Evolutionary conservation across 2,888 invertebrate genomes (phyloP).

Genomic region (Pomacea canaliculata): DNA sequence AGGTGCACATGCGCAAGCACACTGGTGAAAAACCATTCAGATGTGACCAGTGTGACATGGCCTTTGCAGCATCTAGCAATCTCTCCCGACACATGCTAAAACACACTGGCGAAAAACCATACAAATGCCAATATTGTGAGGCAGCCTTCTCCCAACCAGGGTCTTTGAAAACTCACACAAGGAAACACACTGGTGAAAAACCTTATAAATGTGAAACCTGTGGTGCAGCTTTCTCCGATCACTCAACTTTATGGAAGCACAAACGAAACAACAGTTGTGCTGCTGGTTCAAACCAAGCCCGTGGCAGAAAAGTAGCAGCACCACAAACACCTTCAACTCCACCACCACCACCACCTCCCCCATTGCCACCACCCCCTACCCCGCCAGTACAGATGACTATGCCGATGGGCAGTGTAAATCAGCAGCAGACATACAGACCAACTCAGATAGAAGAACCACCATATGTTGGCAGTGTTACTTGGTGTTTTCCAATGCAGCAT

Average conservation of each 20-base stretch:
- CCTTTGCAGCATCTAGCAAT: conserved; percentile 21
- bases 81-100: conserved; percentile 23
- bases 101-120: conserved; percentile 29
- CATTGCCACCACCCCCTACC: not conserved
- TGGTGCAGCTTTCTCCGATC: conserved; percentile 20
- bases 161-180: conserved; percentile 21
- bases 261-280: conserved; percentile 14
- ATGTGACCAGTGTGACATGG: conserved; percentile 23
- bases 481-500: conserved; percentile 14
- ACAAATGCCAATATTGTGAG: conserved; percentile 16
- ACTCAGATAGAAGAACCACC: not conserved
- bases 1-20: conserved; percentile 30
- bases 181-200: conserved; percentile 19
- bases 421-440: not conserved
- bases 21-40: conserved; percentile 28
- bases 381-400: not conserved
- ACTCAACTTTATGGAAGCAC: conserved; percentile 25
- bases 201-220: conserved; percentile 16
- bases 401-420: not conserved
- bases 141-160: conserved; percentile 24
- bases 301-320: not conserved
- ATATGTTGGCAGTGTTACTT: conserved; percentile 1
- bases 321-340: not conserved
- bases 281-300: not conserved
- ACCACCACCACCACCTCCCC: not conserved